Percentiles rank a stretch among this genome's conserved stretches.
Conservation (phyloP, 2,113 vertebrate genomes). For the Pungitius pungitius region DNA sequence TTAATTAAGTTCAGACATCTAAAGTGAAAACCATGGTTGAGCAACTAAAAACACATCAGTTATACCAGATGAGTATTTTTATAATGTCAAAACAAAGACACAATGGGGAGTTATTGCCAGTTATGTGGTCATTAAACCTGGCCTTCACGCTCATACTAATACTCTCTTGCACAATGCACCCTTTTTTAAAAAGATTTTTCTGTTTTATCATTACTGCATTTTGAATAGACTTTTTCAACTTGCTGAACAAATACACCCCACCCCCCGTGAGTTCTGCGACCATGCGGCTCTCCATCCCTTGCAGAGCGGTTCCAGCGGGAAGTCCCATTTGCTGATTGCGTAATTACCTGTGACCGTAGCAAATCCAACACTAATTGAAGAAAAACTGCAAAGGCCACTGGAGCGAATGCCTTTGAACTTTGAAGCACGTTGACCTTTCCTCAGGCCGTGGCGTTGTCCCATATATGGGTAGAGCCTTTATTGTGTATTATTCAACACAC, state of each 20-base stretch:
- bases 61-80: conserved; percentile 14
- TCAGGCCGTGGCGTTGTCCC: neutral
- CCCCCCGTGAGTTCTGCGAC: neutral
- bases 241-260: conserved; percentile 26
- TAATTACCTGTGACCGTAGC: conserved; percentile 29
- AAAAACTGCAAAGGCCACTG: neutral
- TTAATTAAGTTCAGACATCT: neutral
- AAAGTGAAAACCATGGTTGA: neutral
- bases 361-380: conserved; percentile 46
- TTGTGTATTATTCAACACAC: neutral
- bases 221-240: neutral
- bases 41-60: neutral
- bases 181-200: conserved; percentile 1
- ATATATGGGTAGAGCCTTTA: neutral
- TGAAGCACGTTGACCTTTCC: neutral
- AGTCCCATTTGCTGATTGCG: conserved; percentile 28
- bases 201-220: conserved; percentile 5
- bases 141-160: conserved; percentile 46
- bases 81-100: conserved; percentile 30
- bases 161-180: conserved; percentile 17
- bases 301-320: neutral
- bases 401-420: conserved; percentile 2
- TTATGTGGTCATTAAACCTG: conserved; percentile 32
- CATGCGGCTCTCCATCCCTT: conserved; percentile 13
- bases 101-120: conserved; percentile 15